These are phyloP conservation scores for Odontocerum albicorne DNA, from an alignment of 2,888 invertebrate genomes.

Conservation along the genomic window DNA sequence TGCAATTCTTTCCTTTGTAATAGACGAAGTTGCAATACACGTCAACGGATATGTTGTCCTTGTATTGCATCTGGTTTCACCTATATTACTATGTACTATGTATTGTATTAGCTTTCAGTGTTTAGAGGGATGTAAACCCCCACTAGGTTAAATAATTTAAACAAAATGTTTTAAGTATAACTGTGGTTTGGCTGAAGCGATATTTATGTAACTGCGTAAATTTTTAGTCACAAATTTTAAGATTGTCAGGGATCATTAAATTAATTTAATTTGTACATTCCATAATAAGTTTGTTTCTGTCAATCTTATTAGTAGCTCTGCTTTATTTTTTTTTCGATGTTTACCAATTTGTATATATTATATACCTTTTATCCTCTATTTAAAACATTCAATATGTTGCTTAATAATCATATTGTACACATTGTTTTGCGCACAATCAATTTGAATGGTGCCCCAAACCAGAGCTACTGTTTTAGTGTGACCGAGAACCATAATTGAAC, in stretches of 20 bases:
- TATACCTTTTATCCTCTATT: slow-evolving; percentile 16
- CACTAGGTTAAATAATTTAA: slow-evolving; percentile 37
- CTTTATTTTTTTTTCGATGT: slow-evolving; percentile 10
- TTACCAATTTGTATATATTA: slow-evolving; percentile 19
- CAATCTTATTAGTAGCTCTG: slow-evolving; percentile 44
- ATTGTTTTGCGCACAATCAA: slow-evolving; percentile 32
- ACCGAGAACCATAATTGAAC: slow-evolving; percentile 31
- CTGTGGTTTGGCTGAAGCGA: slow-evolving; percentile 34
- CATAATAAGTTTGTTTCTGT: slow-evolving; percentile 70
- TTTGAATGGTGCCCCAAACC: slow-evolving; percentile 12
- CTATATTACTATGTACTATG: slow-evolving; percentile 27
- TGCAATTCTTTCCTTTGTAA: slow-evolving; percentile 47
- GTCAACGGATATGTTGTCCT: slow-evolving; percentile 31
- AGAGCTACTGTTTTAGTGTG: slow-evolving; percentile 28
- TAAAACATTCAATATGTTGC: slow-evolving; percentile 8
- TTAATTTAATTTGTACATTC: slow-evolving; percentile 77
- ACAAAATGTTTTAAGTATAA: slow-evolving; percentile 28
- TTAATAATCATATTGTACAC: slow-evolving; percentile 15
- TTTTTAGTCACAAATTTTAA: slow-evolving; percentile 45
- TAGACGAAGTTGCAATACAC: slow-evolving; percentile 46
- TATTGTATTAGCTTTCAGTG: slow-evolving; percentile 37
- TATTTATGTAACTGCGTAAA: slow-evolving; percentile 26
- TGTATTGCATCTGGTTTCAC: slow-evolving; percentile 23
- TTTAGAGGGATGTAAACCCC: slow-evolving; percentile 35
- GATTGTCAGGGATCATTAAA: slow-evolving; percentile 66